Evolutionary conservation across 2,113 vertebrate genomes (phyloP).

Genomic region (Prionailurus bengalensis): DNA sequence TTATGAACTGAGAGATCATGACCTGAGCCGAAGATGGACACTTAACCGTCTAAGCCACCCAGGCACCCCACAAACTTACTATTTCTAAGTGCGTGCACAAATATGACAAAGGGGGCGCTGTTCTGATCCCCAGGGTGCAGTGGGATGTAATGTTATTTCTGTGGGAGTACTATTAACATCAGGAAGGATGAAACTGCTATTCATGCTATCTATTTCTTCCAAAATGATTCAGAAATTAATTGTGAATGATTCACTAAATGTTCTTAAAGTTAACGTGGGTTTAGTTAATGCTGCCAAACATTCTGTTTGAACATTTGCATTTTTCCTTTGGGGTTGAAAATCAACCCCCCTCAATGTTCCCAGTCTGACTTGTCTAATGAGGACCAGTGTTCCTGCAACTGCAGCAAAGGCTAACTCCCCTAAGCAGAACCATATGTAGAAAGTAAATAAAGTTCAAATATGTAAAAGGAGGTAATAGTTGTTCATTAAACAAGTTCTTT

Average conservation of each 20-base stretch:
- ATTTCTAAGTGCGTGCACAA: background rate
- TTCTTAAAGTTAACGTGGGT: background rate
- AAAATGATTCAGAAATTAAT: constrained; percentile 41
- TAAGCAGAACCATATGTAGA: background rate
- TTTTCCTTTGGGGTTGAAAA: background rate
- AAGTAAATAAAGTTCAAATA: background rate
- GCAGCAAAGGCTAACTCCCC: background rate
- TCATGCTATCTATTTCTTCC: background rate
- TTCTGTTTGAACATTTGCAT: background rate
- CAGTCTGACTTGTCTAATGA: background rate
- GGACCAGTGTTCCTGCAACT: background rate
- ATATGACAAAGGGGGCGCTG: background rate
- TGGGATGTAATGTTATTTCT: background rate
- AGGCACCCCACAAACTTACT: background rate
- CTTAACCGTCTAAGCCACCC: too few relatives aligned
- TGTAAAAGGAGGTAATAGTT: background rate
- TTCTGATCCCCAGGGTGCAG: background rate
- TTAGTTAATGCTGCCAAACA: background rate
- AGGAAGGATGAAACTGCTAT: background rate
- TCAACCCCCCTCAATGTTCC: background rate
- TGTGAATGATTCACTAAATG: constrained; percentile 47
- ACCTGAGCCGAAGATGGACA: too few relatives aligned
- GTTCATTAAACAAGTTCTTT: background rate
- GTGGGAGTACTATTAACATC: background rate
- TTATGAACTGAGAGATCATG: too few relatives aligned